Evolutionary conservation across 2,888 invertebrate species (phyloP).

Genomic region (Heliconius sara): DNA sequence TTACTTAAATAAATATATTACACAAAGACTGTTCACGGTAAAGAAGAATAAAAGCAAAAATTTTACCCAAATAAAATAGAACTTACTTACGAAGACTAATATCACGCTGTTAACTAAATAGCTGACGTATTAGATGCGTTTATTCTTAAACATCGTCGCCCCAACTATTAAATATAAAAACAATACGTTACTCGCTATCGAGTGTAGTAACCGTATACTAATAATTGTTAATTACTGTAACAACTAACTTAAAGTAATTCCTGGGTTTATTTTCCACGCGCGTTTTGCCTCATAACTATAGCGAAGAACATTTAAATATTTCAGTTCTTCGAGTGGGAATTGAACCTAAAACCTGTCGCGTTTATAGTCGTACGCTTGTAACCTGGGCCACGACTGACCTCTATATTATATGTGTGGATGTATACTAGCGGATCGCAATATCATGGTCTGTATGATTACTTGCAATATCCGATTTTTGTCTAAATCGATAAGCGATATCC

Average conservation of each 20-base stretch:
- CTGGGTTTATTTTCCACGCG: no score
- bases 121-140: conserved; percentile 34
- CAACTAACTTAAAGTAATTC: no score
- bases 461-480: background rate
- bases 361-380: no score
- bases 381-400: no score
- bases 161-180: background rate
- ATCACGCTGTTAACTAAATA: conserved; percentile 26
- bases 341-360: no score
- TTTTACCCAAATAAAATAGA: conserved; percentile 11
- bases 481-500: background rate
- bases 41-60: conserved; percentile 6
- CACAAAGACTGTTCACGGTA: background rate
- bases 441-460: no score
- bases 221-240: background rate
- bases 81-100: conserved; percentile 18
- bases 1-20: background rate
- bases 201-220: background rate
- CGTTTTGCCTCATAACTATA: no score
- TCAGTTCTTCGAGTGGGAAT: no score
- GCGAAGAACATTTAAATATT: no score
- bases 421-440: no score
- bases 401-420: no score
- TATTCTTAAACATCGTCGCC: conserved; percentile 27
- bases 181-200: background rate